Conservation (phyloP, 2,113 vertebrate species). For the Spea multiplicata region DNA sequence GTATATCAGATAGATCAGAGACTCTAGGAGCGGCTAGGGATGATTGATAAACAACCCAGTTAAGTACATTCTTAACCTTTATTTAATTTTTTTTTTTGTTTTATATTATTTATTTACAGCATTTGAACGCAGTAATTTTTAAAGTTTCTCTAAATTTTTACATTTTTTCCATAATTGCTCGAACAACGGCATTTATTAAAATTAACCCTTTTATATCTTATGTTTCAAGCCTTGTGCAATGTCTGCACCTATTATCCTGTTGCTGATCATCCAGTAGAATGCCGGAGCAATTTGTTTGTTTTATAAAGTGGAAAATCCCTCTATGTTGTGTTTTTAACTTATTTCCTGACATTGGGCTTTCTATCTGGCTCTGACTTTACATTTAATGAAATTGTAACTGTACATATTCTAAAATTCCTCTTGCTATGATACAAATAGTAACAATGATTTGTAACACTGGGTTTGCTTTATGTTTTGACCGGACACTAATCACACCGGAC, state of each 20-base stretch:
- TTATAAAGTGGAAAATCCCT: neutral
- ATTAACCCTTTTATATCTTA: too few relatives aligned
- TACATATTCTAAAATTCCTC: neutral
- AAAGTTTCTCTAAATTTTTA: too few relatives aligned
- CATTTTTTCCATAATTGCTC: too few relatives aligned
- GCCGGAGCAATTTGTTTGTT: neutral
- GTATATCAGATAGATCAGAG: too few relatives aligned
- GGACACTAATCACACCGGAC: neutral
- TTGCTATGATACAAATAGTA: neutral
- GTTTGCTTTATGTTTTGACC: neutral
- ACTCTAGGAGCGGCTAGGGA: too few relatives aligned
- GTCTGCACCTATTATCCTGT: constrained; percentile 4
- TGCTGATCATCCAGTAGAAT: constrained; percentile 7
- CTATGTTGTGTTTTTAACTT: constrained; percentile 12
- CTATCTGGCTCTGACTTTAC: neutral
- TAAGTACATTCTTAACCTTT: too few relatives aligned
- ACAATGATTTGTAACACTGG: neutral
- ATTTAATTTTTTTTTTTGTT: too few relatives aligned
- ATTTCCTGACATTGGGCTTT: constrained; percentile 21
- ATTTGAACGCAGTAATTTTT: too few relatives aligned
- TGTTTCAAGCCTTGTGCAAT: too few relatives aligned
- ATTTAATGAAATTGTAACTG: constrained; percentile 11
- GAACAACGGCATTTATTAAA: too few relatives aligned
- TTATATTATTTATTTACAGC: too few relatives aligned
- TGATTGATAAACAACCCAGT: too few relatives aligned